These are phyloP conservation scores for Ondatra zibethicus DNA, from an alignment of 2,113 vertebrate genomes.

Conservation along the genomic window DNA sequence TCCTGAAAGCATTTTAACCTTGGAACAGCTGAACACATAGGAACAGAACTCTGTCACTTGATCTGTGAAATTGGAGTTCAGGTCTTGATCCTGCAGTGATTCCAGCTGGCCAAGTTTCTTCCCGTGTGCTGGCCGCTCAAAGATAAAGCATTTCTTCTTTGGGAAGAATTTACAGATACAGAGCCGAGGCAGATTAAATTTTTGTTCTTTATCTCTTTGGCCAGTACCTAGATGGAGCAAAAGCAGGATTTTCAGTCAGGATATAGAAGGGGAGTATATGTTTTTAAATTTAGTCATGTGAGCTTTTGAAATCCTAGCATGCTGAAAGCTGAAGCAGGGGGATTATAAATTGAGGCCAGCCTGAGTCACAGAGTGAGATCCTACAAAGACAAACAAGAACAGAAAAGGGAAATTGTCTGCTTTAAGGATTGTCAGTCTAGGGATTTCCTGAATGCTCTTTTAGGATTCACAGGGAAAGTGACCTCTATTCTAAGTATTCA, in stretches of 20 bases:
- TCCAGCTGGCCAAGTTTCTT: slow-evolving; percentile 68
- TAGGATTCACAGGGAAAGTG: neutral
- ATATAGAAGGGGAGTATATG: neutral
- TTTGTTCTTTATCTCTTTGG: neutral
- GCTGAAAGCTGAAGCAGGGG: neutral
- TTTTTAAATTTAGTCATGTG: neutral
- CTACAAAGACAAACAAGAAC: too few relatives aligned
- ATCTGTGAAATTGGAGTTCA: slow-evolving; percentile 65
- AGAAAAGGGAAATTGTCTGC: too few relatives aligned
- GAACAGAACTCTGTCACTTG: slow-evolving; percentile 68
- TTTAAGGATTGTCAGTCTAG: too few relatives aligned
- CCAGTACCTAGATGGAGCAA: neutral
- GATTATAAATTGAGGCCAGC: neutral
- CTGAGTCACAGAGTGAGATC: too few relatives aligned
- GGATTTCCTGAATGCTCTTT: neutral
- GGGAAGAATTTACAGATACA: slow-evolving; percentile 81
- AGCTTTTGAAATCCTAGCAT: neutral
- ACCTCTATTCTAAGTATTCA: neutral
- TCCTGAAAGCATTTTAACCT: slow-evolving; percentile 72
- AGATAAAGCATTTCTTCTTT: slow-evolving; percentile 81
- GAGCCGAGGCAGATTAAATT: slow-evolving; percentile 66
- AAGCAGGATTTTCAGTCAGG: neutral
- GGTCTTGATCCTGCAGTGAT: slow-evolving; percentile 48
- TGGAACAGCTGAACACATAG: slow-evolving; percentile 65
- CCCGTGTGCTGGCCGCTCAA: neutral